Percentiles rank a stretch among this genome's conserved stretches.
phyloP scores from a whole-genome alignment of 2,888 invertebrate species.

The Plebejus anna region DNA sequence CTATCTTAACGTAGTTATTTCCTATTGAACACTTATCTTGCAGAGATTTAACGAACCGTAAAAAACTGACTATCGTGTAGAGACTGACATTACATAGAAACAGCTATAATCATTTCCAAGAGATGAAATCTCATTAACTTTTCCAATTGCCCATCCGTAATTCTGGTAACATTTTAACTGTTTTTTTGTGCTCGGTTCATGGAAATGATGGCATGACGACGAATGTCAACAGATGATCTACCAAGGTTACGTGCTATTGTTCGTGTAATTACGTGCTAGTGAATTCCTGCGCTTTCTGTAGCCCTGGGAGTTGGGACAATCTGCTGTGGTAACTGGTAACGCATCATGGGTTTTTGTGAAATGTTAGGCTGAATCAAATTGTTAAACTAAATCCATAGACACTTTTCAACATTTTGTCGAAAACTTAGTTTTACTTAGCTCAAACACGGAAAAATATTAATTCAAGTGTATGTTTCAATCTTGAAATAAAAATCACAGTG shows the following conservation, averaged over 20 bases:
- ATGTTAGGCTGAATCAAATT: too few relatives aligned
- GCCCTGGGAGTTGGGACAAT: neutral
- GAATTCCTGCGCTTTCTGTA: neutral
- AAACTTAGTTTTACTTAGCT: neutral
- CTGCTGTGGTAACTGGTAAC: neutral
- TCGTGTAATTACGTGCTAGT: conserved; percentile 12
- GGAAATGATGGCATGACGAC: conserved; percentile 29
- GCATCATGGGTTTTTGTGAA: neutral
- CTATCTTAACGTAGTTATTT: neutral
- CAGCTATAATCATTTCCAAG: conserved; percentile 25
- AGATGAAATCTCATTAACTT: conserved; percentile 28
- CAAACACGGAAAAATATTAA: too few relatives aligned
- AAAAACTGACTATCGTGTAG: conserved; percentile 18
- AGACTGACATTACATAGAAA: conserved; percentile 22
- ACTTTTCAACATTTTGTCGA: too few relatives aligned
- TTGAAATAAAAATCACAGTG: neutral
- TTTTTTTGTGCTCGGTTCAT: conserved; percentile 26
- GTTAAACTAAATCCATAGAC: too few relatives aligned
- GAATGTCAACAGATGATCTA: conserved; percentile 41
- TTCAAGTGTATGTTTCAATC: too few relatives aligned
- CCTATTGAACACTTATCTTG: neutral
- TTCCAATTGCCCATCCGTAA: conserved; percentile 29
- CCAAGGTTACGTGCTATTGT: conserved; percentile 37
- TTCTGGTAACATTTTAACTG: conserved; percentile 27
- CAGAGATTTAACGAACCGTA: conserved; percentile 14